These are phyloP conservation scores for Capreolus pygargus DNA, from an alignment of 2,113 vertebrate species.

Conservation along the genomic window DNA sequence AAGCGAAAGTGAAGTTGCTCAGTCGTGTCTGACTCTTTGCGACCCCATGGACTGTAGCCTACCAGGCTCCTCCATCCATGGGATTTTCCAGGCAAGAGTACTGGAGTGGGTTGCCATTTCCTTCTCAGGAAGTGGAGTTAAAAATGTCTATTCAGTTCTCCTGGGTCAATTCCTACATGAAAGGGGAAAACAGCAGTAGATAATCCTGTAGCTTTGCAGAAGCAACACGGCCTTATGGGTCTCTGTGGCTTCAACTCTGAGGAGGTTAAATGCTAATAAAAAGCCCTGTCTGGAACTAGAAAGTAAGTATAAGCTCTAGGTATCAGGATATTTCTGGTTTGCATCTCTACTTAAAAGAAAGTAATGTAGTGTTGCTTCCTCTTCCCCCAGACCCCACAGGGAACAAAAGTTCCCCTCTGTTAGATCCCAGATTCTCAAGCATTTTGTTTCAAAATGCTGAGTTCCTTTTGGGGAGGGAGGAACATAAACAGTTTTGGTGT, in stretches of 20 bases:
- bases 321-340: not conserved
- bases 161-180: not conserved
- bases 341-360: not conserved
- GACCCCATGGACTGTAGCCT: too few relatives aligned
- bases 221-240: not conserved
- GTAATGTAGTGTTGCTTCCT: not conserved
- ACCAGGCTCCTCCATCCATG: too few relatives aligned
- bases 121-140: not conserved
- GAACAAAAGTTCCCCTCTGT: not conserved
- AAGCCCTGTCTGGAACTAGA: not conserved
- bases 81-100: too few relatives aligned
- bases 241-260: not conserved
- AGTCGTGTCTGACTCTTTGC: too few relatives aligned
- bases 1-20: not conserved
- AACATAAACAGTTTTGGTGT: slow-evolving; percentile 28
- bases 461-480: not conserved
- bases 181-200: not conserved
- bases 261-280: not conserved
- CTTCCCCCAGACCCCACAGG: not conserved
- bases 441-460: slow-evolving; percentile 51
- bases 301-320: not conserved
- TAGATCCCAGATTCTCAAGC: slow-evolving; percentile 20
- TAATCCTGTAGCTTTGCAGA: not conserved
- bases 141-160: not conserved
- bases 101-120: too few relatives aligned